A percentile compares a stretch with the other conserved stretches of the same genome.
phyloP scores from a whole-genome alignment of 2,797 vertebrate species.

The Balearica regulorum region DNA sequence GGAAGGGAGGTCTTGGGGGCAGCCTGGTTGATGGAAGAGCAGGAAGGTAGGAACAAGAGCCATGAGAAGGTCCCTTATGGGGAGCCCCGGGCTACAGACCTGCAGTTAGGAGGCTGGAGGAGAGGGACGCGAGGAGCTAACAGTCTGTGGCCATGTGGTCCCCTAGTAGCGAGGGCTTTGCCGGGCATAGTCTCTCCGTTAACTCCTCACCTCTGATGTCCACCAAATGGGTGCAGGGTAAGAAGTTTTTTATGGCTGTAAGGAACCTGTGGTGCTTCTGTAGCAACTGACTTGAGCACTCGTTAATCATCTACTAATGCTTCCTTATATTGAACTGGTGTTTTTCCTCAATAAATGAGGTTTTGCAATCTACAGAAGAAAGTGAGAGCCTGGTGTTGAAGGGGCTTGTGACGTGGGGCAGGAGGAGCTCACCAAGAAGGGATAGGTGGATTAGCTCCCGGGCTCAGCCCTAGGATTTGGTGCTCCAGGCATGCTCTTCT shows the following conservation, averaged over 20 bases:
- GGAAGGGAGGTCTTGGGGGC: background rate
- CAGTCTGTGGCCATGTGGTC: background rate
- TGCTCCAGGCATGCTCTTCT: background rate
- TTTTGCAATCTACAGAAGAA: background rate
- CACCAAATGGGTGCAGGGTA: background rate
- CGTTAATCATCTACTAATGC: conserved; percentile 48
- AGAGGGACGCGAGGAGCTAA: background rate
- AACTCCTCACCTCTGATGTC: background rate
- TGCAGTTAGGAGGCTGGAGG: background rate
- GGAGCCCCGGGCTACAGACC: background rate
- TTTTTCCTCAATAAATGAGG: background rate
- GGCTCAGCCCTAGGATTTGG: background rate
- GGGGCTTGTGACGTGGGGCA: background rate
- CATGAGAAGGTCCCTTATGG: background rate
- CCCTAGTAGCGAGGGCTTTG: background rate
- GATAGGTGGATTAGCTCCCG: background rate
- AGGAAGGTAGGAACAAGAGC: background rate
- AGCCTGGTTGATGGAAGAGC: background rate
- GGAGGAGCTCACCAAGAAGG: background rate
- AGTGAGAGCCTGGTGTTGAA: background rate
- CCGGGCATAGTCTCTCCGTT: background rate
- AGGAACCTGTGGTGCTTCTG: background rate
- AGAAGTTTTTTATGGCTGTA: background rate
- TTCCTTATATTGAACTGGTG: background rate
- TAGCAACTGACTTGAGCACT: background rate